Percentiles rank a stretch among this genome's conserved stretches.
phyloP scores from a whole-genome alignment of 2,113 vertebrate species.

The Chaetura pelagica region DNA sequence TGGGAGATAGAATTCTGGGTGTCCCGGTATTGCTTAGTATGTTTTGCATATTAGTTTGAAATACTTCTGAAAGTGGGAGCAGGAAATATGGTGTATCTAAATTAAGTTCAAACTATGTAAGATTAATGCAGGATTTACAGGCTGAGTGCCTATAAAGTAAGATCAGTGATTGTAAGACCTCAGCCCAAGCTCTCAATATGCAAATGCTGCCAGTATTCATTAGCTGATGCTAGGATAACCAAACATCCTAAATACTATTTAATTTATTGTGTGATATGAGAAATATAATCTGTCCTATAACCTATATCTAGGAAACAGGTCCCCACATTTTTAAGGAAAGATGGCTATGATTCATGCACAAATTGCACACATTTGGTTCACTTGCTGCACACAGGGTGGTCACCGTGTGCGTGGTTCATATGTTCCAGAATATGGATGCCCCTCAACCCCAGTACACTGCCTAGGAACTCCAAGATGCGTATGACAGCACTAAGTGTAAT shows the following conservation, averaged over 20 bases:
- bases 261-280: background rate
- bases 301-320: background rate
- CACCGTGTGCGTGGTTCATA: rapidly evolving
- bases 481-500: background rate
- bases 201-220: background rate
- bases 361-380: background rate
- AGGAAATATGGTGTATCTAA: background rate
- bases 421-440: background rate
- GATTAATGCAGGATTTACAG: background rate
- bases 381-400: background rate
- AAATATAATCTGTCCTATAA: background rate
- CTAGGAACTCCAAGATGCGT: background rate
- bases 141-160: background rate
- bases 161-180: background rate
- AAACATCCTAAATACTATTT: background rate
- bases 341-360: background rate
- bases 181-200: background rate
- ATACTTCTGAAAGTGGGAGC: background rate
- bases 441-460: background rate
- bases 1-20: background rate
- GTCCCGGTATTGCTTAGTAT: background rate
- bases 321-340: background rate
- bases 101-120: background rate
- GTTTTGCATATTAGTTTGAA: background rate
- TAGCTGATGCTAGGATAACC: background rate